A percentile compares a stretch with the other conserved stretches of the same genome.
Conservation (phyloP, 2,797 vertebrate genomes). For the Lagorchestes hirsutus region DNA sequence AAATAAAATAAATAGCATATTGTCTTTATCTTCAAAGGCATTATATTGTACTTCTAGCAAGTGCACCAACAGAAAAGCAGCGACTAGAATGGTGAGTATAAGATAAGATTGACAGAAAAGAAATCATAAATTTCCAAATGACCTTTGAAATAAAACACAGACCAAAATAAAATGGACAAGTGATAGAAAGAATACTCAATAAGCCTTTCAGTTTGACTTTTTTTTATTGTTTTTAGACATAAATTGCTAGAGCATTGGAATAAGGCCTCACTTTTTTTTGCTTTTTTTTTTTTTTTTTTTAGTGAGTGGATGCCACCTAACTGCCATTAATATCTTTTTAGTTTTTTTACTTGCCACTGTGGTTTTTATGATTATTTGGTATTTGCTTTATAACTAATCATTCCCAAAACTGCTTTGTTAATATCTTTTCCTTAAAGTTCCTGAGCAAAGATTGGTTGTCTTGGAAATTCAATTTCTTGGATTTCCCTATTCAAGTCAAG, state of each 20-base stretch:
- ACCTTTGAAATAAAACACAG: background rate
- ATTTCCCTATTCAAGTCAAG: constrained; percentile 33
- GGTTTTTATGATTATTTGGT: constrained; percentile 1
- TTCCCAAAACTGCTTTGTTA: background rate
- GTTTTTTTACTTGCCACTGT: background rate
- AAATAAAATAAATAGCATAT: constrained; percentile 88
- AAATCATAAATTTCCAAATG: background rate
- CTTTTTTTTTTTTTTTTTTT: background rate
- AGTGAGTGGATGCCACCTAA: background rate
- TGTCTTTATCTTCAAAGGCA: constrained; percentile 95
- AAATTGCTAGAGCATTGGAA: background rate
- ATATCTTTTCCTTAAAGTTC: background rate
- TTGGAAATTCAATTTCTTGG: background rate
- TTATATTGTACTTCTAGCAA: constrained; percentile 94
- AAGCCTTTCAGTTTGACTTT: background rate
- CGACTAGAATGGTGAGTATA: constrained; percentile 93
- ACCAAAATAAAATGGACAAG: constrained; percentile 19
- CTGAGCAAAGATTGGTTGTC: background rate
- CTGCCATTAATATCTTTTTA: background rate
- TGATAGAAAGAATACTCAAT: background rate
- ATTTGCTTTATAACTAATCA: background rate
- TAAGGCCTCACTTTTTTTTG: background rate
- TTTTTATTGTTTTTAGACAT: background rate
- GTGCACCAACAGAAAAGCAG: constrained; percentile 92
- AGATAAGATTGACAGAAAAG: constrained; percentile 56